Base-by-base conservation (phyloP, 2,888 invertebrate genomes). In the Ceraclea dissimilis region DNA sequence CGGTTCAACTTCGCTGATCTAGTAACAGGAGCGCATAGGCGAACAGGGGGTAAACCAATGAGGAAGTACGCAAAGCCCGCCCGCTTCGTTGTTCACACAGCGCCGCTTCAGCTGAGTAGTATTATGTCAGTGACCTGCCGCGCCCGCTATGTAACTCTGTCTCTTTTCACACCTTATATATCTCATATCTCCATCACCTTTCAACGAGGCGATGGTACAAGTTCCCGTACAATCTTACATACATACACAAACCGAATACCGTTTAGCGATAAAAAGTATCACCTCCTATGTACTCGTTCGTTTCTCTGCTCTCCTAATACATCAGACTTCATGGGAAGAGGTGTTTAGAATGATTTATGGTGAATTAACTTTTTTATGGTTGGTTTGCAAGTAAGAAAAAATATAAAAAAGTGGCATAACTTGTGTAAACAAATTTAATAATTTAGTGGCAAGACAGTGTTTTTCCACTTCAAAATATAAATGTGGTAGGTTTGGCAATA, bases 121-220 rank as follows among this genome's bases (percentile, higher is more conserved):
- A 48, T 16, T 34, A 34, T 54, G 54, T 54, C 54, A 54, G 54
- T 54, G 54, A 54, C 54, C 54, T 39, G 44, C 48, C 33, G 34
- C 53, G 43, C 52, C 34, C 48, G 26, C 50, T 6, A 31, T 16
- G 11, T 33, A 49, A n/a, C 20, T 19, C 43, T 13, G 13, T 17
- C 21, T 18, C 22, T 6, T n/a, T 47, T 20, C 51, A 2, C 46
- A 18, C 34, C 33, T 46, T 6, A 26, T 26, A 10, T 26, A 26
- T 26, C 5, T 6, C 5, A 26, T 26, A 10, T 19, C 49, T 31
- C 49, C 20, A 26, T 26, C 26, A 26, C 26, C 26, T 26, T 26
- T 26, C 26, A 26, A 6, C 26, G 26, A 4, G 26, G 26, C 26
- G 10, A 4, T 6, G 26, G 26, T 6, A 26, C 26, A 26, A 26